Evolutionary conservation across 2,888 invertebrate genomes (phyloP).

Genomic region (Nomada hirtipes): DNA sequence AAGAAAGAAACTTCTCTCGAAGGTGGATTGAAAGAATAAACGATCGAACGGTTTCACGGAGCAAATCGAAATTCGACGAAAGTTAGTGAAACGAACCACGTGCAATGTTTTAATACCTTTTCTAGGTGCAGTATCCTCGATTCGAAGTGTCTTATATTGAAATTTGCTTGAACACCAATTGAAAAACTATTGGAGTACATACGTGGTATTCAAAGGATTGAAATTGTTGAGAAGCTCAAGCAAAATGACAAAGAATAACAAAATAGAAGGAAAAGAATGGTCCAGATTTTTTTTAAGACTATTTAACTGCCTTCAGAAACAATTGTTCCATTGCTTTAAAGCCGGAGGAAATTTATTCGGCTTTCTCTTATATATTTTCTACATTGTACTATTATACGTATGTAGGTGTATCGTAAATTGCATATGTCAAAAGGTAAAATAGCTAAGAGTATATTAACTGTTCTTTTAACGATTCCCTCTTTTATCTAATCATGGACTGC

Average conservation of each 20-base stretch:
- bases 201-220: background rate
- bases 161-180: background rate
- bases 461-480: too few relatives aligned
- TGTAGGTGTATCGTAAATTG: too few relatives aligned
- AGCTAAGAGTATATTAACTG: too few relatives aligned
- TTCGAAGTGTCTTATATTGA: background rate
- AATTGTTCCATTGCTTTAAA: background rate
- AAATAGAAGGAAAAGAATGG: too few relatives aligned
- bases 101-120: background rate
- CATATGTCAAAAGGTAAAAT: too few relatives aligned
- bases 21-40: constrained; percentile 49
- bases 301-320: too few relatives aligned
- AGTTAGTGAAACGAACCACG: constrained; percentile 5
- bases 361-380: background rate
- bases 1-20: constrained; percentile 39
- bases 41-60: background rate
- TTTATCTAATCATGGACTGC: too few relatives aligned
- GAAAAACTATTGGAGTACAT: background rate
- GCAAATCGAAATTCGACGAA: constrained; percentile 39
- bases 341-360: background rate
- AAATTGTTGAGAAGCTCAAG: background rate
- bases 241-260: too few relatives aligned
- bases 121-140: background rate
- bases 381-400: background rate
- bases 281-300: too few relatives aligned